Evolutionary conservation across 1,140 invertebrate genomes (phyloP), one percentile per base, ranked within the genome.

Genomic region (Cydia strobilella): DNA sequence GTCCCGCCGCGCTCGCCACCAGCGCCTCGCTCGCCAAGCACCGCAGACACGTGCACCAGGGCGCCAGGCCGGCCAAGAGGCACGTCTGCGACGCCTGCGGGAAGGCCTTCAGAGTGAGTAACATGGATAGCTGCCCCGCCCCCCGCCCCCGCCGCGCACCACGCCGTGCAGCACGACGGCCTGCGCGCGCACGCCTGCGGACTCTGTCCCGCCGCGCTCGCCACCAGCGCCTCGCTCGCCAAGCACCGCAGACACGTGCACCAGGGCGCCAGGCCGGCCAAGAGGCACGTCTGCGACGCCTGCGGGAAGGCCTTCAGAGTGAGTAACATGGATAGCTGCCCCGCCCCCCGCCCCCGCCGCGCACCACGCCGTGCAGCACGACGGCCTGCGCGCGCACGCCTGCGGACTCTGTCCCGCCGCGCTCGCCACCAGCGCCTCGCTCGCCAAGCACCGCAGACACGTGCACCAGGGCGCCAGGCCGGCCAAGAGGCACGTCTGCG

Each of bases 241-340:
- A 88, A 86, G 75, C 88, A 90, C 82, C 51, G 77, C 48, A 78
- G 85, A 39, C 69, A 76, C 13, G 87, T 84, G 76, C 89, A 89
- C 82, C 74, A 77, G 62, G 88, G 87, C 7, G 74, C 74, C 25
- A 76, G 80, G 15, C 75, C 87, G 42, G 85, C 85, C 9, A 76
- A 79, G 42, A 72, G 77, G 6, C 85, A 92, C 78, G 80, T 86
- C 20, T 92, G 90, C 76, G 80, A 86, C 75, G 82, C 87, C 9
- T 92, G 91, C 83, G 84, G 87, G 4, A 87, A 87, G 72, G 79
- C 85, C 2, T 93, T 93, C 79, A 74, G 86, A 75, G 90, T 91
- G 59, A 83, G 86, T 79, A 1, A 5, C 18, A 9, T 4, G 23
- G 15, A 13, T n/a, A 39, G 7, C 72, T 89, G n/a, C n/a, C n/a